Evolutionary conservation across 2,797 vertebrate genomes (phyloP), one percentile per base, ranked within the genome.

Genomic region (Premnoplex brunnescens): DNA sequence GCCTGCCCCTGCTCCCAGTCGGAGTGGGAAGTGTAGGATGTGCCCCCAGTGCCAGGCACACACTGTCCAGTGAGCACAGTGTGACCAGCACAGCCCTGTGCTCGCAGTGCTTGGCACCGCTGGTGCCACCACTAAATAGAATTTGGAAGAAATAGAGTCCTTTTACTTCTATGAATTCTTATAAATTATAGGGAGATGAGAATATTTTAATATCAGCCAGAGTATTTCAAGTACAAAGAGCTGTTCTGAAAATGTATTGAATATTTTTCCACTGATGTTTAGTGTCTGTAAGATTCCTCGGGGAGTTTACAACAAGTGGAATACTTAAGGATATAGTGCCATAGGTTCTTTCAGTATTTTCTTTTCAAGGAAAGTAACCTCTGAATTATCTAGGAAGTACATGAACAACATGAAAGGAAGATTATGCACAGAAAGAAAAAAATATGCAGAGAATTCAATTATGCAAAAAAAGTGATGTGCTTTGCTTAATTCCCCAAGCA

Each of bases 401-500:
- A 85, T 78, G 96, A 97, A 86, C 97, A 97, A 97, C 97, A 98
- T 97, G 97, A 98, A 98, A 97, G 93, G 91, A 81, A 96, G 92
- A 95, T 97, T 96, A 97, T 96, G 97, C 77, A 77, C 68, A 76
- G 95, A 95, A 95, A 95, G 96, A 92, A 95, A 94, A 96, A 97
- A 96, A 97, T 96, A 97, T 97, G 97, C 97, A 96, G 96, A 97
- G 97, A 97, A 97, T 97, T 98, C 97, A 98, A 97, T 98, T 98
- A 98, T 97, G 97, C 95, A 97, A 96, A 97, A 96, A 93, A 95
- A 96, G 91, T 89, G 96, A 91, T 95, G 94, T 89, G 88, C 94
- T 97, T 96, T 92, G 93, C 96, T 95, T 95, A 95, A 94, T 97
- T 96, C 93, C 95, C 94, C 91, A 94, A 96, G 92, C 95, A 87